These are phyloP conservation scores for Cyanistes caeruleus DNA, from an alignment of 2,113 vertebrate genomes.

Conservation along the genomic window DNA sequence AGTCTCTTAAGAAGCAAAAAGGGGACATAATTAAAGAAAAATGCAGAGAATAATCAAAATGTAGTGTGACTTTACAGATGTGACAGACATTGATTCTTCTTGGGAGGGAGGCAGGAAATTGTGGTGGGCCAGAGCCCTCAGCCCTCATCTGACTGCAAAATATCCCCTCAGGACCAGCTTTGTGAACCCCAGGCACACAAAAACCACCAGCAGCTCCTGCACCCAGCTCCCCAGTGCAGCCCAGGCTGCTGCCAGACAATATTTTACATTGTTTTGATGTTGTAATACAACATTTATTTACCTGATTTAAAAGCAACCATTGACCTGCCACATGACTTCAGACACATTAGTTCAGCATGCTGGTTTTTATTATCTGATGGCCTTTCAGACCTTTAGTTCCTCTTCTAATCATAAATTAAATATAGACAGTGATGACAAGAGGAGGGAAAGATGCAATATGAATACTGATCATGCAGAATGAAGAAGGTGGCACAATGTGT, in stretches of 20 bases:
- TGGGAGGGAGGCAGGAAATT: constrained; percentile 19
- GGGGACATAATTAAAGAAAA: constrained; percentile 23
- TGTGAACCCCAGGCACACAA: not conserved
- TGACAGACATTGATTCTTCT: not conserved
- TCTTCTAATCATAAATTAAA: not conserved
- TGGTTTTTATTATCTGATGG: not conserved
- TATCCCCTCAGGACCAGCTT: constrained; percentile 4
- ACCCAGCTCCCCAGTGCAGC: not conserved
- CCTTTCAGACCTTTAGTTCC: not conserved
- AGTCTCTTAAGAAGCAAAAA: constrained; percentile 27
- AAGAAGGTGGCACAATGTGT: not conserved
- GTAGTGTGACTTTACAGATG: not conserved
- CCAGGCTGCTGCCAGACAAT: not conserved
- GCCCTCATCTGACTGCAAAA: constrained; percentile 15
- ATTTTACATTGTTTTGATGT: not conserved
- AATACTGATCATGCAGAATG: not conserved
- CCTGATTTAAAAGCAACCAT: not conserved
- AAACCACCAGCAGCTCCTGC: not conserved
- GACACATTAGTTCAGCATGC: not conserved
- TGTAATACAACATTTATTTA: not conserved
- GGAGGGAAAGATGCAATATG: not conserved
- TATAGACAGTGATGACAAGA: not conserved
- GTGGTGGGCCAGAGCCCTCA: constrained; percentile 21
- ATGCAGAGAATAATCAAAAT: constrained; percentile 9
- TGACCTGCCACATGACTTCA: not conserved